Base-by-base conservation (phyloP, 2,113 vertebrate genomes). In the Lepisosteus osseus region DNA sequence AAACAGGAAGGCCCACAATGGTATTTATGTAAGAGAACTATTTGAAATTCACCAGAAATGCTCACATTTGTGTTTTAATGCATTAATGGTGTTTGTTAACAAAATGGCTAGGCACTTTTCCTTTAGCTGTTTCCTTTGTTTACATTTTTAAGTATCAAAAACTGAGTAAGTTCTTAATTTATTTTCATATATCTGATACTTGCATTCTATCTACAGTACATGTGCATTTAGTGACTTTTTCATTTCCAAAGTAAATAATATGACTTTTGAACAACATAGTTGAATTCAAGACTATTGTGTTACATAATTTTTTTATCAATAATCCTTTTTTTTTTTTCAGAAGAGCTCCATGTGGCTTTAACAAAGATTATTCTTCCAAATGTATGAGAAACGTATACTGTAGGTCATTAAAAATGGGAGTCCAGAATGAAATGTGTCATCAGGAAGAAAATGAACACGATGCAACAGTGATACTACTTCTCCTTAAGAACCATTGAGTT, bases 61-160 rank as follows among this genome's bases (percentile, higher is more conserved):
- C 62, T 15, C 7, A 65, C 43, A 62, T 72, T 44, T 70, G 43
- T 6, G 54, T 56, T 72, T 51, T 75, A 78, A 78, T 76, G 71
- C 71, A 70, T 72, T 63, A 76, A 72, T 72, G 54, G 76, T 74
- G 69, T 78, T 82, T 82, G 76, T 78, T 74, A 74, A 77, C 69
- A 62, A 78, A 79, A 64, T 63, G 64, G 67, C 71, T 75, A 74
- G 67, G 13, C 29, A 70, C 74, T 42, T 74, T 76, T 76, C 45
- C 69, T 69, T 67, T 67, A 72, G 78, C 72, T 54, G 63, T 68
- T 74, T 69, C 57, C 62, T 74, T 76, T 51, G 65, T 54, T 63
- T 72, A 63, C 68, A 74, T 47, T 29, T 65, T 68, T 69, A 80
- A 80, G 80, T 77, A 78, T 76, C 78, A 74, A 66, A 76, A 51